Evolutionary conservation across 2,797 vertebrate genomes (phyloP).

Genomic region (Stomatorhinus walkeri): DNA sequence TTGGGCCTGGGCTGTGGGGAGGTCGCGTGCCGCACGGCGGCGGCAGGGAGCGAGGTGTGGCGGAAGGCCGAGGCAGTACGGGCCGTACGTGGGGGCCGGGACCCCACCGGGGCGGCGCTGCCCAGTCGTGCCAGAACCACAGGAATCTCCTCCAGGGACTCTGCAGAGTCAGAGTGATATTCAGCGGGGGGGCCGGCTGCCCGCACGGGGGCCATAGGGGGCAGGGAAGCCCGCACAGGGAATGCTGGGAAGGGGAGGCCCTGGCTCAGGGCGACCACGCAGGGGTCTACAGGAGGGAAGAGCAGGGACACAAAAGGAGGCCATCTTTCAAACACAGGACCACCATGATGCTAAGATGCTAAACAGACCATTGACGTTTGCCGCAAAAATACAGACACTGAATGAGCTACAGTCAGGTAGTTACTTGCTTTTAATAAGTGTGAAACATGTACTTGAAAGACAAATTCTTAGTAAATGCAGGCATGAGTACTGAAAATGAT

Average conservation of each 20-base stretch:
- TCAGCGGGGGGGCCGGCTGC: constrained; percentile 64
- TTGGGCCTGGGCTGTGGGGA: constrained; percentile 54
- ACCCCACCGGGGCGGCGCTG: constrained; percentile 51
- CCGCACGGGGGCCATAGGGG: constrained; percentile 50
- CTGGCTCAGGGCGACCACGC: constrained; percentile 50
- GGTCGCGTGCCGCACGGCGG: constrained; percentile 30
- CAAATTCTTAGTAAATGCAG: background rate
- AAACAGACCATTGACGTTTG: background rate
- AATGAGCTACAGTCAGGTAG: background rate
- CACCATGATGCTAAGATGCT: background rate
- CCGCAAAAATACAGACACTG: background rate
- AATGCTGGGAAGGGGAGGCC: constrained; percentile 58
- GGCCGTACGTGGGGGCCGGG: constrained; percentile 16
- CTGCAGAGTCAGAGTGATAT: constrained; percentile 77
- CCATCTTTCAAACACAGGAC: background rate
- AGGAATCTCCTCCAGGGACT: constrained; percentile 85
- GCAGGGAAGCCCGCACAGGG: constrained; percentile 51
- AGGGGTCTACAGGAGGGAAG: constrained; percentile 49
- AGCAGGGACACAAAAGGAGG: constrained; percentile 28
- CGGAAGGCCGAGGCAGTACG: constrained; percentile 27
- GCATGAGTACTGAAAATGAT: background rate
- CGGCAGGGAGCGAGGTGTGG: constrained; percentile 30
- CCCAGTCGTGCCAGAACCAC: constrained; percentile 74
- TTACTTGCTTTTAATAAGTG: background rate
- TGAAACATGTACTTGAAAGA: background rate